Evolutionary conservation across 2,888 invertebrate species (phyloP).

Genomic region (Drosophila pseudotalamancana): DNA sequence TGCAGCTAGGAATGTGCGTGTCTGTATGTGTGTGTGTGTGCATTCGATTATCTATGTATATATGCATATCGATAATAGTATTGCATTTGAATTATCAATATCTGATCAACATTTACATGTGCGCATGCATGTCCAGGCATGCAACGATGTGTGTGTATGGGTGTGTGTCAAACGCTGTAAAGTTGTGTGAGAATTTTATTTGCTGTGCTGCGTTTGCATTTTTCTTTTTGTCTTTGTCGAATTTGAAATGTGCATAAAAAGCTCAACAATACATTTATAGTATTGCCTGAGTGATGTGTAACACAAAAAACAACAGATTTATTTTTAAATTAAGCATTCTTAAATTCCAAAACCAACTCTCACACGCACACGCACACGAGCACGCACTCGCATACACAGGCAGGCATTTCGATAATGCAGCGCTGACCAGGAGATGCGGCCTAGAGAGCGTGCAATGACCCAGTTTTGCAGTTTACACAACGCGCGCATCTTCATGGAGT

Average conservation of each 20-base stretch:
- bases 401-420: constrained; percentile 14
- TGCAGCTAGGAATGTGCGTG: constrained; percentile 6
- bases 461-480: constrained; percentile 28
- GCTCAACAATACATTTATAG: constrained; percentile 13
- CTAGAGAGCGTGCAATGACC: constrained; percentile 52
- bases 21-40: background rate
- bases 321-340: constrained; percentile 62
- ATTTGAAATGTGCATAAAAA: constrained; percentile 56
- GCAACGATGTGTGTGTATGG: background rate
- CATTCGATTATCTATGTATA: constrained; percentile 12
- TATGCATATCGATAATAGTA: constrained; percentile 26
- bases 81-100: constrained; percentile 35
- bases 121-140: constrained; percentile 10
- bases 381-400: background rate
- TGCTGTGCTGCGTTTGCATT: constrained; percentile 19
- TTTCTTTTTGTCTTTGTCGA: constrained; percentile 16
- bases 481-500: constrained; percentile 19
- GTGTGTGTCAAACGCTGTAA: background rate
- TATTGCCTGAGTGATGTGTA: constrained; percentile 26
- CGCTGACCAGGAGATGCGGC: constrained; percentile 31
- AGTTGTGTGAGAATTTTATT: constrained; percentile 8
- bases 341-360: constrained; percentile 36
- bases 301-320: constrained; percentile 38
- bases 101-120: constrained; percentile 35
- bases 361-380: background rate